These are phyloP conservation scores for Phrynosoma platyrhinos DNA, from an alignment of 2,113 vertebrate species.

Conservation along the genomic window DNA sequence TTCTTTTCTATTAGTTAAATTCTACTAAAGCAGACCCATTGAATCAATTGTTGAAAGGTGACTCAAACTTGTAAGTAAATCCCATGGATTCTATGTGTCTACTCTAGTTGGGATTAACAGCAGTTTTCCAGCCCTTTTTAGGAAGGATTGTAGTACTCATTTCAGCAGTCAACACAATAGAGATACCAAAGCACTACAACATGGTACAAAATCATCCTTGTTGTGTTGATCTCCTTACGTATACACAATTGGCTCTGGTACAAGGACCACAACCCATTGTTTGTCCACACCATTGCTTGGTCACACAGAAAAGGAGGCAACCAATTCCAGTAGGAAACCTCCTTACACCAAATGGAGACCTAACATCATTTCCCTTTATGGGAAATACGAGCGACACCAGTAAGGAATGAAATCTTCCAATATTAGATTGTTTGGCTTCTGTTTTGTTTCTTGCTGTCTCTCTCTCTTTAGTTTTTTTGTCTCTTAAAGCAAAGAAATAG, in stretches of 20 bases:
- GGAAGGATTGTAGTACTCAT: too few species aligned
- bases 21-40: too few species aligned
- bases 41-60: too few species aligned
- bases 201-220: background rate
- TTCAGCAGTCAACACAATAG: too few species aligned
- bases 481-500: conserved; percentile 79
- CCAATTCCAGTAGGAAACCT: conserved; percentile 23
- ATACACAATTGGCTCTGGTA: background rate
- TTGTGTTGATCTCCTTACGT: background rate
- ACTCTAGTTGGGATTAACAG: too few species aligned
- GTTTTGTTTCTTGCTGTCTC: background rate
- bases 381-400: conserved; percentile 49
- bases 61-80: too few species aligned
- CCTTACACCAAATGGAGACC: conserved; percentile 63
- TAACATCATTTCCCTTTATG: conserved; percentile 68
- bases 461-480: conserved; percentile 64
- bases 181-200: too few species aligned
- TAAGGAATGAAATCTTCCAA: conserved; percentile 72
- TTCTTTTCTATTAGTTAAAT: too few species aligned
- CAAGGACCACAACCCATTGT: background rate
- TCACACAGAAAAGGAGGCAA: conserved; percentile 9
- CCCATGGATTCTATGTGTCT: too few species aligned
- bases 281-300: conserved; percentile 25
- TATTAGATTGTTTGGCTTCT: background rate
- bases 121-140: too few species aligned